Percentiles rank a stretch among this genome's conserved stretches.
Conservation (phyloP, 2,888 invertebrate species). For the Sicus ferrugineus region DNA sequence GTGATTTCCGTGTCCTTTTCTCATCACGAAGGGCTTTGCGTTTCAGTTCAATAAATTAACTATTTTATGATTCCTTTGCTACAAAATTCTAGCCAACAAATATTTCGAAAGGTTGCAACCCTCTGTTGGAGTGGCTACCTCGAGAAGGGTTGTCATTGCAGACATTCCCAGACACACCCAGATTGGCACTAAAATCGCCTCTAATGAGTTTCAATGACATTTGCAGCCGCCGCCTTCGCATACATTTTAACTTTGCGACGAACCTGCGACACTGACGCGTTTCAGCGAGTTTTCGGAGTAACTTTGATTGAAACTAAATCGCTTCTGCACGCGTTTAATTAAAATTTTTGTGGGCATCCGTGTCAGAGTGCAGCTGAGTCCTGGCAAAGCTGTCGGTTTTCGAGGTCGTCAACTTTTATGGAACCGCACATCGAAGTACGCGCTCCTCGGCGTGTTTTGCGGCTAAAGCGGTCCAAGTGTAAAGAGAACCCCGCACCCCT, state of each 20-base stretch:
- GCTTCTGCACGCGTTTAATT: constrained; percentile 43
- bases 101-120: not conserved
- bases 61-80: constrained; percentile 1
- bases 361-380: constrained; percentile 43
- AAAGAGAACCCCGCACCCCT: constrained; percentile 20
- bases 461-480: constrained; percentile 18
- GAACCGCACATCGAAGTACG: constrained; percentile 9
- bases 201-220: constrained; percentile 24
- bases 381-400: constrained; percentile 3
- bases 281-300: constrained; percentile 2
- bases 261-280: not conserved
- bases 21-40: not conserved
- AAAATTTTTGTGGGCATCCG: constrained; percentile 44
- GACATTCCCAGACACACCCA: not conserved
- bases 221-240: constrained; percentile 4
- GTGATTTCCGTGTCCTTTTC: no score
- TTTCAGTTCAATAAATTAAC: not conserved
- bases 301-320: constrained; percentile 33
- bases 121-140: not conserved
- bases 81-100: no score
- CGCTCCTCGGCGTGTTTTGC: not conserved
- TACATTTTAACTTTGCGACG: not conserved
- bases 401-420: constrained; percentile 29
- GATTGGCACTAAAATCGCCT: constrained; percentile 1
- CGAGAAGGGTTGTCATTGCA: not conserved